phyloP scores from a whole-genome alignment of 2,888 invertebrate species.

The Rhabditoides inermis region DNA sequence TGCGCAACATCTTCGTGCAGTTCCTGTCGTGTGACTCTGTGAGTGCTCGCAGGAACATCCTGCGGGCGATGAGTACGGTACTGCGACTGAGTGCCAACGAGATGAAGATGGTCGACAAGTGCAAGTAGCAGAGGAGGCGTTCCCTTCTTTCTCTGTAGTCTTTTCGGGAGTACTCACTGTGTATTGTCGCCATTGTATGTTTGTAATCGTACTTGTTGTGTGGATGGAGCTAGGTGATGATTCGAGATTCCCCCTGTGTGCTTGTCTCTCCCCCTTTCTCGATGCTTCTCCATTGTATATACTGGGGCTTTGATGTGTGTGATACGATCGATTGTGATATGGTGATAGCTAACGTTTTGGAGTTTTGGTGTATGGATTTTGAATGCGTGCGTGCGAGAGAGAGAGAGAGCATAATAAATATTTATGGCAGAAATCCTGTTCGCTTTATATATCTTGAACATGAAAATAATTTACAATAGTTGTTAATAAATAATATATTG shows the following conservation, averaged over 20 bases:
- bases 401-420: no score
- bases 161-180: not conserved
- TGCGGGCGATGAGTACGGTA: slow-evolving; percentile 76
- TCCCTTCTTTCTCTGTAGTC: not conserved
- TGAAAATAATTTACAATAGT: no score
- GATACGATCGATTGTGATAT: slow-evolving; percentile 2
- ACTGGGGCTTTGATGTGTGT: not conserved
- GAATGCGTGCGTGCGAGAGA: no score
- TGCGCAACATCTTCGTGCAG: slow-evolving; percentile 79
- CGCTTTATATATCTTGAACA: no score
- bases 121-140: not conserved
- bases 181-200: not conserved
- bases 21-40: slow-evolving; percentile 68
- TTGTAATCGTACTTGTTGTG: not conserved
- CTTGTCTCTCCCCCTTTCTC: not conserved
- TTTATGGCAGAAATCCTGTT: no score
- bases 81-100: slow-evolving; percentile 71
- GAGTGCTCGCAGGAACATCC: slow-evolving; percentile 70
- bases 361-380: no score
- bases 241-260: no score
- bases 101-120: slow-evolving; percentile 55
- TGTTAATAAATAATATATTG: no score
- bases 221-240: not conserved
- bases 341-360: no score
- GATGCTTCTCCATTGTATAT: not conserved